Evolutionary conservation across 1,140 invertebrate species (phyloP).

Genomic region (Macrocentrus cingulum): DNA sequence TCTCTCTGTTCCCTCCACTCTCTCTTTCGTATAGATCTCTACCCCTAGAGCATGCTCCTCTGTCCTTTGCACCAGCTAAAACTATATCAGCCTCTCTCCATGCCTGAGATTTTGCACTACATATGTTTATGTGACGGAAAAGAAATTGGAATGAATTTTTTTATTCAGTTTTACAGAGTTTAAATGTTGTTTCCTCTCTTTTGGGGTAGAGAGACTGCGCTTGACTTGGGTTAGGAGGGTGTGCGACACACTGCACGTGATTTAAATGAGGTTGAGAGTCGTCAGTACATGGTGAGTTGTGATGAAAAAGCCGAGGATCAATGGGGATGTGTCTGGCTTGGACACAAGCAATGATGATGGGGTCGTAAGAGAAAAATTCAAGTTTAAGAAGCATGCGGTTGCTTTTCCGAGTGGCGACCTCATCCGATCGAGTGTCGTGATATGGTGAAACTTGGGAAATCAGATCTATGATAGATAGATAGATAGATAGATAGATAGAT

Average conservation of each 20-base stretch:
- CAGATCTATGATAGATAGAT: not conserved
- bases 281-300: not conserved
- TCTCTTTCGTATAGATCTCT: slow-evolving; percentile 30
- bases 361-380: slow-evolving; percentile 22
- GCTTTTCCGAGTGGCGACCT: slow-evolving; percentile 3
- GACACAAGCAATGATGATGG: slow-evolving; percentile 18
- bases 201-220: slow-evolving; percentile 21
- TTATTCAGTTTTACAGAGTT: slow-evolving; percentile 4
- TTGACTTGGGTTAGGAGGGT: slow-evolving; percentile 28
- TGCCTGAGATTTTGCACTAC: no score
- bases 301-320: not conserved
- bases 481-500: no score
- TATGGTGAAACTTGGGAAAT: slow-evolving; percentile 26
- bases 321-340: not conserved
- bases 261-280: slow-evolving; percentile 38
- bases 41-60: not conserved
- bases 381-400: slow-evolving; percentile 9
- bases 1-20: slow-evolving; percentile 51
- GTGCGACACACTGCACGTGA: slow-evolving; percentile 31
- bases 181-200: not conserved
- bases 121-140: no score
- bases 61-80: not conserved
- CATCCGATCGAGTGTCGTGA: slow-evolving; percentile 35
- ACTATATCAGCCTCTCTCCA: slow-evolving; percentile 17
- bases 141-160: no score